These are phyloP conservation scores for Ctenosaura bakeri DNA, from an alignment of 2,797 vertebrate genomes.

Conservation along the genomic window DNA sequence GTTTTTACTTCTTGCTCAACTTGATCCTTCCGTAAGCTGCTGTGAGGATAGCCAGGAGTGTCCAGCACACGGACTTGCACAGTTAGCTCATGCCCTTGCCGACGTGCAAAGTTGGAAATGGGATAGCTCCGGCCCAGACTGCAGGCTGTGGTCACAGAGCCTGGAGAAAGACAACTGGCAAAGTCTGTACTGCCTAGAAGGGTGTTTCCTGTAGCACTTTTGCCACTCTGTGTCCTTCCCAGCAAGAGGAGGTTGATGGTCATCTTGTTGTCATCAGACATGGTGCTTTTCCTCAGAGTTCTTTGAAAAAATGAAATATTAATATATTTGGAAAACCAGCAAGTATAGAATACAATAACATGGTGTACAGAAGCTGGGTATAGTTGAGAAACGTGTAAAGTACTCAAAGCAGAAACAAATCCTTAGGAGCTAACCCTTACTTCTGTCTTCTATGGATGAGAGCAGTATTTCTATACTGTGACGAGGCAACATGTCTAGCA, in stretches of 20 bases:
- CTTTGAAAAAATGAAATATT: not conserved
- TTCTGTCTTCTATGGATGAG: not conserved
- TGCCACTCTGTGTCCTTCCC: slow-evolving; percentile 84
- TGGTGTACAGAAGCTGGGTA: not conserved
- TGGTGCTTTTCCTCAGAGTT: slow-evolving; percentile 22
- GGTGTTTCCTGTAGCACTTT: slow-evolving; percentile 87
- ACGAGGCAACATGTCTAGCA: not conserved
- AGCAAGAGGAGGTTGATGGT: slow-evolving; percentile 84
- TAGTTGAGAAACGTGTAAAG: not conserved
- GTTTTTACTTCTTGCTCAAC: slow-evolving; percentile 65
- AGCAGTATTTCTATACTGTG: not conserved
- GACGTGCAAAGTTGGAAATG: slow-evolving; percentile 71
- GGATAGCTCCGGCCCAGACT: slow-evolving; percentile 71
- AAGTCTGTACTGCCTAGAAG: slow-evolving; percentile 87
- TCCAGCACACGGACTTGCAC: slow-evolving; percentile 83
- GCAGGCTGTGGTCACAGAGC: slow-evolving; percentile 75
- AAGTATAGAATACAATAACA: accelerated
- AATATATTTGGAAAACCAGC: not conserved
- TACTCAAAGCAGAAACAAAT: not conserved
- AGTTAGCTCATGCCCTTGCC: slow-evolving; percentile 75
- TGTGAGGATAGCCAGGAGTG: slow-evolving; percentile 82
- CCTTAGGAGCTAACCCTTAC: not conserved
- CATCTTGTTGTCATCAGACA: slow-evolving; percentile 69
- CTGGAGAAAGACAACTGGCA: slow-evolving; percentile 69
- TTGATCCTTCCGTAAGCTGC: slow-evolving; percentile 67